Evolutionary conservation across 1,140 invertebrate genomes (phyloP).

Genomic region (Drosophila gunungcola): DNA sequence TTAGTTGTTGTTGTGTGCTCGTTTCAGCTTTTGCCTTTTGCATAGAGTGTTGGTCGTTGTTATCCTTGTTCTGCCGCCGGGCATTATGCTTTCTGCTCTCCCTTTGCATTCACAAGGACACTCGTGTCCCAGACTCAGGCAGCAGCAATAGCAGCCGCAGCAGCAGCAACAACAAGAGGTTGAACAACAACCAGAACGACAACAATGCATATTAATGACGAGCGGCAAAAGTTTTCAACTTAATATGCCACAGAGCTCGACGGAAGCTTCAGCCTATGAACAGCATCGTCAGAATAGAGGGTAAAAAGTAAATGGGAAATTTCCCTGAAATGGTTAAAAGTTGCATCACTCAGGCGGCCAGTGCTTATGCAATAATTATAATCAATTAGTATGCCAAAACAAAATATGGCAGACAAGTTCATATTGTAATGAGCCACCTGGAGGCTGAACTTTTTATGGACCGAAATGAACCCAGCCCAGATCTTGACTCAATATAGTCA

Average conservation of each 20-base stretch:
- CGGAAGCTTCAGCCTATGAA: constrained; percentile 31
- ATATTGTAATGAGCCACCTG: constrained; percentile 55
- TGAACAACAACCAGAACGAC: constrained; percentile 56
- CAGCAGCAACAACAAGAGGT: constrained; percentile 43
- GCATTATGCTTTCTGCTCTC: constrained; percentile 29
- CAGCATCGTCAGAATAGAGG: neutral
- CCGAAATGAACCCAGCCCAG: constrained; percentile 37
- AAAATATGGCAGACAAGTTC: constrained; percentile 57
- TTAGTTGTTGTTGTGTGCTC: constrained; percentile 29
- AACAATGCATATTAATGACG: constrained; percentile 82
- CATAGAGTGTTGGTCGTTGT: constrained; percentile 45
- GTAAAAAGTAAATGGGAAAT: constrained; percentile 28
- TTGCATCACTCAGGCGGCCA: constrained; percentile 43
- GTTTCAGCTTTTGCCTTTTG: constrained; percentile 45
- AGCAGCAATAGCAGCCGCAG: neutral
- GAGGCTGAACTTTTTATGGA: constrained; percentile 36
- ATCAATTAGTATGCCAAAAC: constrained; percentile 71
- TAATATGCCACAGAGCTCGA: constrained; percentile 70
- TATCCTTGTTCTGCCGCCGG: constrained; percentile 45
- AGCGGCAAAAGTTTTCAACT: constrained; percentile 80
- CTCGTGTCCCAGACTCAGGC: constrained; percentile 44
- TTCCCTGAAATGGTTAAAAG: constrained; percentile 48
- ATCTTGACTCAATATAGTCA: constrained; percentile 57
- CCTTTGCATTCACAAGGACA: constrained; percentile 51
- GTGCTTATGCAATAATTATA: constrained; percentile 70